Evolutionary conservation across 1,140 invertebrate genomes (phyloP).

Genomic region (Bombyx mandarina): DNA sequence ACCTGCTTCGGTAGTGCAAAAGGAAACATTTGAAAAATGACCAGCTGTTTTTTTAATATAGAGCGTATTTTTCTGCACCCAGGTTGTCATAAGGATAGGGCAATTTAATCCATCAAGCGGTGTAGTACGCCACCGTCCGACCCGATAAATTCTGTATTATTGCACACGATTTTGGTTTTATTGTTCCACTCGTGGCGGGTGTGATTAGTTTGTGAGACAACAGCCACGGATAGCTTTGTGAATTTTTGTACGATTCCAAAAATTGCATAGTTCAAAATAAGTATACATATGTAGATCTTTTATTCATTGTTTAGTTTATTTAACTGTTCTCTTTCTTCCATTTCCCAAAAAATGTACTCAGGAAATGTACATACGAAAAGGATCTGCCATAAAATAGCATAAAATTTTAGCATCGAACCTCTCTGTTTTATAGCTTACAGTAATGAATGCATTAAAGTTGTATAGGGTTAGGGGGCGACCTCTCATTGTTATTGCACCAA

Average conservation of each 20-base stretch:
- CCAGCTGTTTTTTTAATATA: constrained; percentile 69
- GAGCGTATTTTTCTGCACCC: constrained; percentile 67
- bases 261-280: neutral
- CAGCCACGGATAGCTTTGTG: too few relatives aligned
- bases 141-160: constrained; percentile 66
- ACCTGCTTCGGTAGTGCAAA: constrained; percentile 62
- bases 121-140: constrained; percentile 45
- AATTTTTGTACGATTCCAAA: constrained; percentile 2
- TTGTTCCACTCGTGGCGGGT: constrained; percentile 41
- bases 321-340: too few relatives aligned
- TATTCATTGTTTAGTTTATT: too few relatives aligned
- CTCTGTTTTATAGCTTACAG: neutral
- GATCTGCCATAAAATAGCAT: neutral
- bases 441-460: neutral
- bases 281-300: too few relatives aligned
- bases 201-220: constrained; percentile 35
- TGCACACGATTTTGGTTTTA: constrained; percentile 60
- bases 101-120: constrained; percentile 72
- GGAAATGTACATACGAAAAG: too few relatives aligned
- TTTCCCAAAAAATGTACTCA: too few relatives aligned
- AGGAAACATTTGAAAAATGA: constrained; percentile 71
- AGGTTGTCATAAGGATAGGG: constrained; percentile 71
- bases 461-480: neutral
- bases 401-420: neutral
- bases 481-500: constrained; percentile 19